phyloP scores from a whole-genome alignment of 2,888 invertebrate species.

The Orthonevra nobilis region DNA sequence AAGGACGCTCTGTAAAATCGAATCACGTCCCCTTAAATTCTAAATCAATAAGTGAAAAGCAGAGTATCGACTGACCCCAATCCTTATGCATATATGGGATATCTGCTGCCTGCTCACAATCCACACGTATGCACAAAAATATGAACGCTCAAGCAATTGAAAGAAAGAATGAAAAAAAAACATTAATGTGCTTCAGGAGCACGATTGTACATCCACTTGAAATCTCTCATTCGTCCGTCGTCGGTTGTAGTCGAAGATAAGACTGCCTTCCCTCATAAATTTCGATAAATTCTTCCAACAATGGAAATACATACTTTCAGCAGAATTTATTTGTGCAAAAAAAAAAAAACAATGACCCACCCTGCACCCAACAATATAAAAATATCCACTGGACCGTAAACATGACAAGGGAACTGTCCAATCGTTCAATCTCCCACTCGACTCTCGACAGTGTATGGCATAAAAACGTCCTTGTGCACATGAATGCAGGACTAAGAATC shows the following conservation, averaged over 20 bases:
- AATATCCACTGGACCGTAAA: slow-evolving; percentile 42
- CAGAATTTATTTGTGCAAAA: neutral
- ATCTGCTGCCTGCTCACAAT: neutral
- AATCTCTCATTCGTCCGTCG: slow-evolving; percentile 48
- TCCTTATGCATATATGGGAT: too few relatives aligned
- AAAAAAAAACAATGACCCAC: too few relatives aligned
- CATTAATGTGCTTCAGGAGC: slow-evolving; percentile 9
- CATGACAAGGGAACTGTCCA: slow-evolving; percentile 43
- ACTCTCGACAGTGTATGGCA: neutral
- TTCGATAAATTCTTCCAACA: slow-evolving; percentile 14
- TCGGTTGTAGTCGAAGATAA: too few relatives aligned
- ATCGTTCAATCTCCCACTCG: slow-evolving; percentile 5
- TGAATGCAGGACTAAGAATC: slow-evolving; percentile 23
- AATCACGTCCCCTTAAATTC: slow-evolving; percentile 31
- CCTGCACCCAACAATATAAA: slow-evolving; percentile 24
- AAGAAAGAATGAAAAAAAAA: too few relatives aligned
- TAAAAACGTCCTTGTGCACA: too few relatives aligned
- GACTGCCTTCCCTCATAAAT: slow-evolving; percentile 37
- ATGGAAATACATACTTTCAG: too few relatives aligned
- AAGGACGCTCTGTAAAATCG: slow-evolving; percentile 10
- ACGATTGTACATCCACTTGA: slow-evolving; percentile 34
- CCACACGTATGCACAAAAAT: slow-evolving; percentile 1
- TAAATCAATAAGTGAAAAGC: slow-evolving; percentile 8
- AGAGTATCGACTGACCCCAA: neutral
- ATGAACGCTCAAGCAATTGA: slow-evolving; percentile 39